Percentiles rank a stretch among this genome's conserved stretches.
These are phyloP conservation scores for Polia nebulosa DNA, from an alignment of 2,888 invertebrate genomes.

Conservation along the genomic window DNA sequence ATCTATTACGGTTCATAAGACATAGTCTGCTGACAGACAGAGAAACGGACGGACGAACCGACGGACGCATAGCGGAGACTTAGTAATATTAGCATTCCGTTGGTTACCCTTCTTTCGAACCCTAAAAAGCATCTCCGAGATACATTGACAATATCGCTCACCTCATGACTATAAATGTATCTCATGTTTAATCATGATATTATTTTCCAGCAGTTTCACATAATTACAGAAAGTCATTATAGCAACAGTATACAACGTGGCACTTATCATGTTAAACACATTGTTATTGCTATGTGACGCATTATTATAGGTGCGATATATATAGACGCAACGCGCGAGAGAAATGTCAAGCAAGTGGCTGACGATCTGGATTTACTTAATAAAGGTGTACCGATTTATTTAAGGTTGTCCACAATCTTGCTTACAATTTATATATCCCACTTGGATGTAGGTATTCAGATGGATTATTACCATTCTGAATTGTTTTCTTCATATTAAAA, in stretches of 20 bases:
- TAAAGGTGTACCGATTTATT: constrained; percentile 11
- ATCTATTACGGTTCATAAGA: too few species aligned
- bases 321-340: constrained; percentile 1
- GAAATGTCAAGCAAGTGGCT: constrained; percentile 30
- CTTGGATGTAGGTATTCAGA: constrained; percentile 23
- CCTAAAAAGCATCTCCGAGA: not conserved
- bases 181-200: constrained; percentile 17
- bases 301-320: not conserved
- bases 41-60: too few species aligned
- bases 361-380: not conserved
- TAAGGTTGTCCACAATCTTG: constrained; percentile 8
- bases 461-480: constrained; percentile 42
- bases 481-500: constrained; percentile 60
- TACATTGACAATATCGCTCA: not conserved
- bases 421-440: constrained; percentile 26
- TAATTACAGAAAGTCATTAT: constrained; percentile 15
- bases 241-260: not conserved
- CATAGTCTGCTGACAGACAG: too few species aligned
- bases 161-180: constrained; percentile 6
- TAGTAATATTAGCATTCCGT: too few species aligned
- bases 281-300: constrained; percentile 3
- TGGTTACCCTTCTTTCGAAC: too few species aligned
- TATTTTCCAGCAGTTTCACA: constrained; percentile 9
- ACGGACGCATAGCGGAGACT: too few species aligned
- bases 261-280: constrained; percentile 21